phyloP scores from a whole-genome alignment of 2,797 vertebrate species.

The Cossypha dichroa region DNA sequence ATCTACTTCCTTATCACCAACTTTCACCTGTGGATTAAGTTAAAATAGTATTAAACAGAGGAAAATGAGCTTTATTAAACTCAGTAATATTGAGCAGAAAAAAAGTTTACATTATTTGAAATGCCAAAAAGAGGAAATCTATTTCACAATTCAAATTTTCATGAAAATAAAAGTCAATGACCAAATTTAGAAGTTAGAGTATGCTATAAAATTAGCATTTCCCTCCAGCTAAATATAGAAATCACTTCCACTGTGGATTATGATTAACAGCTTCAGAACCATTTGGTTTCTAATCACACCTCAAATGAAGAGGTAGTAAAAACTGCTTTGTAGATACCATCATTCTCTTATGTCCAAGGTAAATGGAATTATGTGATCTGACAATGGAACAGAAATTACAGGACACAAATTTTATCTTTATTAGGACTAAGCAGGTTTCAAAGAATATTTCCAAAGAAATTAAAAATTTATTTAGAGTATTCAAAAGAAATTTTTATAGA shows the following conservation, averaged over 20 bases:
- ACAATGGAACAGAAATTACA: neutral
- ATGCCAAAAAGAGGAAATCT: neutral
- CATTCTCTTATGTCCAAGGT: neutral
- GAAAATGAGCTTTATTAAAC: neutral
- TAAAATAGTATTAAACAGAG: neutral
- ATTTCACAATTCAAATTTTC: neutral
- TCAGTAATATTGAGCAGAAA: neutral
- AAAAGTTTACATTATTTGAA: neutral
- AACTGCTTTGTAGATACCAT: neutral
- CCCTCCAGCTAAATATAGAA: neutral
- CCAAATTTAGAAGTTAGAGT: neutral
- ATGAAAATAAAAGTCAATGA: neutral
- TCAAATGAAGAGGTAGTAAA: neutral
- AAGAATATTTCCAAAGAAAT: neutral
- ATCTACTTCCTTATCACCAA: conserved; percentile 80
- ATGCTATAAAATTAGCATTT: neutral
- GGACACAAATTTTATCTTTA: neutral
- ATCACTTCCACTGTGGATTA: neutral
- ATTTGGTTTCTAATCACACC: neutral
- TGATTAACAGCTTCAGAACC: neutral
- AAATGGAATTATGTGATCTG: neutral
- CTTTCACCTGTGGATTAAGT: conserved; percentile 73
- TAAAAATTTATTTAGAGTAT: neutral
- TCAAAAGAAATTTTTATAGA: neutral
- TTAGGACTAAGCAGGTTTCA: neutral